A percentile compares a stretch with the other conserved stretches of the same genome.
phyloP scores from a whole-genome alignment of 1,140 invertebrate species.

The Anadara kagoshimensis region DNA sequence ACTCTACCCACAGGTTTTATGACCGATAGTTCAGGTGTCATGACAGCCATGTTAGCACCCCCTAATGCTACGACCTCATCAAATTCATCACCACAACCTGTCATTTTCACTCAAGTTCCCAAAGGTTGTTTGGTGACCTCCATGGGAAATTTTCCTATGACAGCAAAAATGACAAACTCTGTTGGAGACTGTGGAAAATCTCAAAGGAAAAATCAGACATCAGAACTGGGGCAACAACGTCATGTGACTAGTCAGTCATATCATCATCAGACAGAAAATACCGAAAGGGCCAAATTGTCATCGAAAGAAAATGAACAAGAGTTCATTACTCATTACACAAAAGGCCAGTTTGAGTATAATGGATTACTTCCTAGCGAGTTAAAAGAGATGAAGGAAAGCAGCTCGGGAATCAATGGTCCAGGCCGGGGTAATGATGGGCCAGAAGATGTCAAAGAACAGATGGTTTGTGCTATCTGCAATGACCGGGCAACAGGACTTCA shows the following conservation, averaged over 20 bases:
- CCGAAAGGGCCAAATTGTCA: no score
- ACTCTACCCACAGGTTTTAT: neutral
- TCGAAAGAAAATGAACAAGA: constrained; percentile 37
- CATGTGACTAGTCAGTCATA: no score
- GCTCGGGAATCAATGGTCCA: neutral
- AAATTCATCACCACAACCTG: neutral
- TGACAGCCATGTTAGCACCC: neutral
- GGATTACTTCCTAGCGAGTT: constrained; percentile 19
- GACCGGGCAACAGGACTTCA: constrained; percentile 67
- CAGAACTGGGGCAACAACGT: no score
- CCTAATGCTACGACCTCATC: constrained; percentile 9
- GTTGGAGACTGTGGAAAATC: no score
- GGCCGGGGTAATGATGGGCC: constrained; percentile 6
- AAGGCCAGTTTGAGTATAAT: constrained; percentile 56
- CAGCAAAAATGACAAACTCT: no score
- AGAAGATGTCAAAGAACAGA: constrained; percentile 39
- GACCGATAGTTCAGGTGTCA: neutral
- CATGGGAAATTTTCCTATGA: no score
- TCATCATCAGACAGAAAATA: no score
- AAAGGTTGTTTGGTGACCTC: no score
- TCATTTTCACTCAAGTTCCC: no score
- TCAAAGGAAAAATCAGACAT: no score
- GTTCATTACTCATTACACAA: constrained; percentile 62
- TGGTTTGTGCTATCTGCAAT: constrained; percentile 67
- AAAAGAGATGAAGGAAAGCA: neutral